Evolutionary conservation across 2,797 vertebrate genomes (phyloP), one percentile per base, ranked within the genome.

Genomic region (Pseudotriccus pelzelni): DNA sequence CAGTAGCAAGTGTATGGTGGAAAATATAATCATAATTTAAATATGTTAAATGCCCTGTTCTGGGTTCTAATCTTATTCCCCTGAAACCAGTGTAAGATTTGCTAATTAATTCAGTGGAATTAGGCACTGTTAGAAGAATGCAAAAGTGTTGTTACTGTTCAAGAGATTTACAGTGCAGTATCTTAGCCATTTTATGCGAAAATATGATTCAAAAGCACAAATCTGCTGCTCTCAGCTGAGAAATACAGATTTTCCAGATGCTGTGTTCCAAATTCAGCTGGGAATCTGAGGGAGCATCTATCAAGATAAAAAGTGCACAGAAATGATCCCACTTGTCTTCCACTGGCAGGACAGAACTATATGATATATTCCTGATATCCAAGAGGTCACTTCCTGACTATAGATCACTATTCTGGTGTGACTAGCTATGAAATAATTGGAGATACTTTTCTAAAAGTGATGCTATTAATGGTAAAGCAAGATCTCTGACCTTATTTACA

Each of bases 241-340:
- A 87, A 94, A 87, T 66, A 60, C 6, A 87, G 50, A 90, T 76
- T 91, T 96, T 93, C 93, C 85, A 94, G 91, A 96, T 4, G 0
- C 52, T 73, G 21, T 63, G 36, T 94, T 97, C 88, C 47, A 85
- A 60, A 91, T 67, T 91, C 87, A 64, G 49, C 52, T 92, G 83
- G 77, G 91, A 95, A 93, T 72, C 72, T 94, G 80, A 27, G 55
- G 76, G 74, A 86, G 62, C 87, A 92, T 68, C 70, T 90, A 73
- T 43, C 24, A 91, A 92, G 84, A 72, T 49, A 59, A 43, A 80
- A 92, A 92, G 89, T 74, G 73, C 64, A 93, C 73, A 96, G 79
- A 94, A 95, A 95, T 77, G 9, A 91, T 84, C 52, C 77, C 70
- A 88, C 59, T 92, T 84, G 49, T 67, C 94, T 96, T 96, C 73